phyloP scores from a whole-genome alignment of 2,113 vertebrate genomes.

The Tetrao urogallus region DNA sequence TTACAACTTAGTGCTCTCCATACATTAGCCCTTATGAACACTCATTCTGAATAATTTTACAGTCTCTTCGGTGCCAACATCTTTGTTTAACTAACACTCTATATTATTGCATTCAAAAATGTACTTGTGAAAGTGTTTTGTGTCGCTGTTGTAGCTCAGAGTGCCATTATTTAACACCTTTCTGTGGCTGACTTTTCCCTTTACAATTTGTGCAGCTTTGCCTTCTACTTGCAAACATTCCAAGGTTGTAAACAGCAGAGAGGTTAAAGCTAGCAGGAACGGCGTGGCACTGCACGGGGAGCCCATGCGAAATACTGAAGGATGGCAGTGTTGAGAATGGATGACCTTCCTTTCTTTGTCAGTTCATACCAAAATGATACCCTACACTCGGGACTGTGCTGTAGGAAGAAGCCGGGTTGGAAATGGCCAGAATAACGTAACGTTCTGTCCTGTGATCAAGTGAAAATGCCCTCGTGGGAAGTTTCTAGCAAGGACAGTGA shows the following conservation, averaged over 20 bases:
- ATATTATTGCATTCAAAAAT: constrained; percentile 77
- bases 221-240: constrained; percentile 44
- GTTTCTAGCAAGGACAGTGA: not conserved
- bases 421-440: not conserved
- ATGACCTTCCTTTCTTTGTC: not conserved
- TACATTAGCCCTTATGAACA: constrained; percentile 55
- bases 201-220: constrained; percentile 53
- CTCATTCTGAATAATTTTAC: constrained; percentile 71
- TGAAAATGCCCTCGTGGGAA: not conserved
- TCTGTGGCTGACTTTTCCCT: constrained; percentile 56
- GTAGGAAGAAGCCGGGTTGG: not conserved
- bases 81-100: constrained; percentile 80
- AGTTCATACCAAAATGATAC: not conserved
- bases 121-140: constrained; percentile 79
- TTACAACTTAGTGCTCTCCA: constrained; percentile 29
- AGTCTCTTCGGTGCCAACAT: constrained; percentile 72
- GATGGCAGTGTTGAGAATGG: not conserved
- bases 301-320: not conserved
- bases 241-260: constrained; percentile 39
- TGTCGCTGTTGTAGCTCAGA: constrained; percentile 71
- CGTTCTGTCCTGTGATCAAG: not conserved
- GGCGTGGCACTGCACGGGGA: not conserved
- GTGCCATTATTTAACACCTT: constrained; percentile 78
- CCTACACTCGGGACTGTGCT: not conserved
- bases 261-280: not conserved